Conservation (phyloP, 1,140 invertebrate genomes). For the Goniozus legneri region DNA sequence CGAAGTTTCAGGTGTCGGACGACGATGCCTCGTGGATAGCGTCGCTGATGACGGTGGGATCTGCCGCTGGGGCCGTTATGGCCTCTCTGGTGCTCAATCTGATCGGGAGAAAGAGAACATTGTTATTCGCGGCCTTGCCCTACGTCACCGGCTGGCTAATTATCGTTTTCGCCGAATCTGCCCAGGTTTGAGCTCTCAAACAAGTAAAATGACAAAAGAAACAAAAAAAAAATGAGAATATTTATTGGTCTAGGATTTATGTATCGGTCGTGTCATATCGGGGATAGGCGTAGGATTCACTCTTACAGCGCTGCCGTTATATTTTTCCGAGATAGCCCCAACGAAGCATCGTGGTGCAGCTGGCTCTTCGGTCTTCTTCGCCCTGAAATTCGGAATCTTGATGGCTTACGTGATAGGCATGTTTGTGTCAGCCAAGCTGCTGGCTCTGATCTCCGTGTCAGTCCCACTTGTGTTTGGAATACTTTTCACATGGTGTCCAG, state of each 20-base stretch:
- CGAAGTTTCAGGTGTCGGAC: not conserved
- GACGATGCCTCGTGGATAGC: conserved; percentile 18
- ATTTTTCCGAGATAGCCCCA: conserved; percentile 63
- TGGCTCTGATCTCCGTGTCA: conserved; percentile 54
- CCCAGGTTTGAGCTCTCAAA: conserved; percentile 34
- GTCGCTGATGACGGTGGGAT: conserved; percentile 12
- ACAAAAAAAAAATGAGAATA: not conserved
- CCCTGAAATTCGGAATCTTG: conserved; percentile 59
- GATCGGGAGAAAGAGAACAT: conserved; percentile 63
- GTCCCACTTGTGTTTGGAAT: conserved; percentile 58
- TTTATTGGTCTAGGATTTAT: conserved; percentile 17
- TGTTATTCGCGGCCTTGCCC: conserved; percentile 59
- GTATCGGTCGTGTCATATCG: conserved; percentile 41
- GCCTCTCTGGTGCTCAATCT: conserved; percentile 10
- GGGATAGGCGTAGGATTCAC: conserved; percentile 63
- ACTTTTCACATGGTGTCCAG: conserved; percentile 64
- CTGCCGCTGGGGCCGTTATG: not conserved
- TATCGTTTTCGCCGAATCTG: conserved; percentile 54
- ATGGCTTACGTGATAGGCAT: conserved; percentile 63
- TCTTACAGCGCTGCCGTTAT: conserved; percentile 49
- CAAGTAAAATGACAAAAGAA: no score
- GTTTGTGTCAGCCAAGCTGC: conserved; percentile 55
- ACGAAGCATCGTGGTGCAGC: conserved; percentile 64
- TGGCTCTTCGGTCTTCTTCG: conserved; percentile 60
- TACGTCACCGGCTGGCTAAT: conserved; percentile 62